phyloP scores from a whole-genome alignment of 2,888 invertebrate species.

The Nebria brevicollis region DNA sequence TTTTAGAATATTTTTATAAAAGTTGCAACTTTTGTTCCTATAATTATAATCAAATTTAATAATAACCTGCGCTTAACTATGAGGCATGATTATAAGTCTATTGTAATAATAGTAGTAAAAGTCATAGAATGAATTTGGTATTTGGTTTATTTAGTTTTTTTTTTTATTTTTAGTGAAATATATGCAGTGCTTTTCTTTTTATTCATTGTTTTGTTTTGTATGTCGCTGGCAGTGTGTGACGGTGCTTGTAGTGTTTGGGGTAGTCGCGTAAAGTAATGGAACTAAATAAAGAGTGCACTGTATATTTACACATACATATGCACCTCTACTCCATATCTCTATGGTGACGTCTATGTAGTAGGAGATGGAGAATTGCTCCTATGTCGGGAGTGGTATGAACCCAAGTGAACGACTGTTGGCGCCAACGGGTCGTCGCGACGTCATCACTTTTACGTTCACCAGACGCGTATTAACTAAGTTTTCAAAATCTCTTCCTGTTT shows the following conservation, averaged over 20 bases:
- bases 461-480: constrained; percentile 43
- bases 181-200: not conserved
- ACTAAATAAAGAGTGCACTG: constrained; percentile 3
- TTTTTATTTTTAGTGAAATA: not conserved
- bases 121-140: too few species aligned
- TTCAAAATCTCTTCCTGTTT: not conserved
- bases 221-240: not conserved
- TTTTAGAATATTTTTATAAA: too few species aligned
- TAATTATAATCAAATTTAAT: too few species aligned
- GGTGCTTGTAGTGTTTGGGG: not conserved
- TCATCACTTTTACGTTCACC: constrained; percentile 56
- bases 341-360: constrained; percentile 15
- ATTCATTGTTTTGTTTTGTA: constrained; percentile 5
- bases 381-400: constrained; percentile 33
- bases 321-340: constrained; percentile 23
- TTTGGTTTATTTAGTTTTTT: too few species aligned
- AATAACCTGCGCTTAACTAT: too few species aligned
- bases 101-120: too few species aligned
- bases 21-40: too few species aligned
- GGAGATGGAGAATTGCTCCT: constrained; percentile 8
- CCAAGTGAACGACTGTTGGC: constrained; percentile 50
- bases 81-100: too few species aligned
- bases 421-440: constrained; percentile 54
- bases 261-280: constrained; percentile 14
- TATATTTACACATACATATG: not conserved